These are phyloP conservation scores for Thyatira batis DNA, from an alignment of 2,888 invertebrate species.

Conservation along the genomic window DNA sequence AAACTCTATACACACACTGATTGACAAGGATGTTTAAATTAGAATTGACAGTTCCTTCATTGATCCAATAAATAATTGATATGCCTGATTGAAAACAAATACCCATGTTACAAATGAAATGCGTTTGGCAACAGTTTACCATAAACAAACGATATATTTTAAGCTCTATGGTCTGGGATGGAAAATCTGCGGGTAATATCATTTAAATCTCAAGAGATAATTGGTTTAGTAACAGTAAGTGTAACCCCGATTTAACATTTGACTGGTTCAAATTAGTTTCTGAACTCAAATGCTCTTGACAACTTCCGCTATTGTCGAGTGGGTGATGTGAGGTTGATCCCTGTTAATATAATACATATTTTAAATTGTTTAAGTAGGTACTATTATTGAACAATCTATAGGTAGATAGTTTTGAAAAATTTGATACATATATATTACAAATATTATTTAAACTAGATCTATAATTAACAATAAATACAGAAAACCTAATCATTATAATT, in stretches of 20 bases:
- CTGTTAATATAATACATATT: slow-evolving; percentile 30
- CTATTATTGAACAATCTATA: background rate
- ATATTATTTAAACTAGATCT: too few species aligned
- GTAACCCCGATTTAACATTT: slow-evolving; percentile 60
- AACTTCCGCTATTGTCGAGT: slow-evolving; percentile 58
- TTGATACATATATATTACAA: too few species aligned
- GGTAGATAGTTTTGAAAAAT: too few species aligned
- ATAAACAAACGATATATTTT: background rate
- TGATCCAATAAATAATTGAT: slow-evolving; percentile 53
- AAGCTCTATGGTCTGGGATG: background rate
- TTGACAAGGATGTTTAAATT: slow-evolving; percentile 54
- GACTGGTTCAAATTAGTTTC: slow-evolving; percentile 66
- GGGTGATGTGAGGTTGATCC: slow-evolving; percentile 29
- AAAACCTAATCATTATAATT: background rate
- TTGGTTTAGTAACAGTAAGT: slow-evolving; percentile 36
- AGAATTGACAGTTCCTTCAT: slow-evolving; percentile 60
- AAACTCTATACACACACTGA: slow-evolving; percentile 17
- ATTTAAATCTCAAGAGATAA: slow-evolving; percentile 12
- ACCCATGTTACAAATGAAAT: slow-evolving; percentile 38
- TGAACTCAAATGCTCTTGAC: slow-evolving; percentile 66
- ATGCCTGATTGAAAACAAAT: slow-evolving; percentile 55
- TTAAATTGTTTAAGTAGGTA: background rate
- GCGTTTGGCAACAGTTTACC: slow-evolving; percentile 13
- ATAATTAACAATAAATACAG: too few species aligned
- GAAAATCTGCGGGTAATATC: slow-evolving; percentile 38